A percentile compares a stretch with the other conserved stretches of the same genome.
These are phyloP conservation scores for Alectura lathami DNA, from an alignment of 2,113 vertebrate species.

Conservation along the genomic window DNA sequence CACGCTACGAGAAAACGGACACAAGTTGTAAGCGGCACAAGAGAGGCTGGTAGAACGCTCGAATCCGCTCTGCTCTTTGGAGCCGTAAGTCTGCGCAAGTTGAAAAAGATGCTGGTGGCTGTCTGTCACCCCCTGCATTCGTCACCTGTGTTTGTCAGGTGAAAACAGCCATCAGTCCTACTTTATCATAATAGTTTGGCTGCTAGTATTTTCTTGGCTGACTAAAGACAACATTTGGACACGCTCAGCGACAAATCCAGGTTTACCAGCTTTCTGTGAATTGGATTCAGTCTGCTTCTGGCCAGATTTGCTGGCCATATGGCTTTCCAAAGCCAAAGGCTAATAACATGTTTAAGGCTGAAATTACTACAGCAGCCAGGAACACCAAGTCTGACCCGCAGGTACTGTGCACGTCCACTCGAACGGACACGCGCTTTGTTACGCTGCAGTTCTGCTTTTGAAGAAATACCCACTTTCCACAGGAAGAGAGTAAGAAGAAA, in stretches of 20 bases:
- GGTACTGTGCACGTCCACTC: background rate
- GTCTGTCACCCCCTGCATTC: background rate
- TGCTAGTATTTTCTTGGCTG: conserved; percentile 53
- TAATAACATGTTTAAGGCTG: conserved; percentile 43
- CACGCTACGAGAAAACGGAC: background rate
- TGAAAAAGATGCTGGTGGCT: background rate
- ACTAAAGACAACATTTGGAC: conserved; percentile 64
- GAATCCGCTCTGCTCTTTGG: background rate
- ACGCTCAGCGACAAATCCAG: conserved; percentile 44
- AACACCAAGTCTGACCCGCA: conserved; percentile 7
- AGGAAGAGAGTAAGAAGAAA: background rate
- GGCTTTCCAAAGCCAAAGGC: conserved; percentile 67
- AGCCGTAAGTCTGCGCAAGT: background rate
- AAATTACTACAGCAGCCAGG: conserved; percentile 27
- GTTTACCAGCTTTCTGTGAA: conserved; percentile 66
- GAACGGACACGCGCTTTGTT: background rate
- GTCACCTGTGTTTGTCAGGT: conserved; percentile 13
- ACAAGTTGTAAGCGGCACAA: background rate
- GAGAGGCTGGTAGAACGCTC: accelerated
- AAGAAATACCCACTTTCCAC: accelerated
- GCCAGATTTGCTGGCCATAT: conserved; percentile 67
- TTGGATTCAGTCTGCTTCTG: conserved; percentile 62
- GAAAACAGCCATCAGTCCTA: conserved; percentile 12
- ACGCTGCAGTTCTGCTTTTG: background rate
- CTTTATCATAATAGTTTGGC: conserved; percentile 32